Conservation (phyloP, 2,797 vertebrate genomes). For the Hydrocynus forskahlii region DNA sequence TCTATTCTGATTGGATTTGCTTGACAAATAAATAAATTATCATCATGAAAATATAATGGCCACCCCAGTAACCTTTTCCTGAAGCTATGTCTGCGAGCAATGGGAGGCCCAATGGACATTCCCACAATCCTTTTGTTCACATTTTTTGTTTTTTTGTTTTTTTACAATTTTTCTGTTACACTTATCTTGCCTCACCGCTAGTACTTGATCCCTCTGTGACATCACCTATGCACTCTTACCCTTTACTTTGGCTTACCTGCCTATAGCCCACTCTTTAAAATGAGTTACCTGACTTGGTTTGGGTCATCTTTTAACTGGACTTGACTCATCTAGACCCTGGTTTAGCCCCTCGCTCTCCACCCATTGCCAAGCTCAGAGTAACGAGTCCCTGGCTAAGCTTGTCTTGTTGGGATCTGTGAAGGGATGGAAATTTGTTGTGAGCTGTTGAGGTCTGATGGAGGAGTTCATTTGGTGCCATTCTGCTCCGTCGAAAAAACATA, state of each 20-base stretch:
- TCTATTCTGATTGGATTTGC: constrained; percentile 81
- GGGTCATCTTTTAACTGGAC: constrained; percentile 17
- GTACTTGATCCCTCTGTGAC: constrained; percentile 28
- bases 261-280: background rate
- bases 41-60: constrained; percentile 80
- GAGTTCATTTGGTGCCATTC: background rate
- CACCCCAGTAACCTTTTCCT: constrained; percentile 72
- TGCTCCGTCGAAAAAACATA: too few relatives aligned
- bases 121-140: constrained; percentile 68
- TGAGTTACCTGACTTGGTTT: constrained; percentile 7
- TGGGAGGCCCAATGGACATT: constrained; percentile 65
- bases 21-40: constrained; percentile 85
- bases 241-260: constrained; percentile 32
- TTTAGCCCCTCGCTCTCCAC: background rate
- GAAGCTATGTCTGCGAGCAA: constrained; percentile 66
- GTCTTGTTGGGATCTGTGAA: background rate
- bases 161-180: constrained; percentile 49
- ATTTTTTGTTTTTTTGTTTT: constrained; percentile 36
- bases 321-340: background rate
- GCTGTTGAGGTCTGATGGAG: background rate
- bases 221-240: constrained; percentile 49
- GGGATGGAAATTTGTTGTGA: background rate
- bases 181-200: constrained; percentile 64
- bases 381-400: background rate
- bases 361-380: background rate